Conservation (phyloP, 2,113 vertebrate genomes). For the Psilopogon haemacephalus region DNA sequence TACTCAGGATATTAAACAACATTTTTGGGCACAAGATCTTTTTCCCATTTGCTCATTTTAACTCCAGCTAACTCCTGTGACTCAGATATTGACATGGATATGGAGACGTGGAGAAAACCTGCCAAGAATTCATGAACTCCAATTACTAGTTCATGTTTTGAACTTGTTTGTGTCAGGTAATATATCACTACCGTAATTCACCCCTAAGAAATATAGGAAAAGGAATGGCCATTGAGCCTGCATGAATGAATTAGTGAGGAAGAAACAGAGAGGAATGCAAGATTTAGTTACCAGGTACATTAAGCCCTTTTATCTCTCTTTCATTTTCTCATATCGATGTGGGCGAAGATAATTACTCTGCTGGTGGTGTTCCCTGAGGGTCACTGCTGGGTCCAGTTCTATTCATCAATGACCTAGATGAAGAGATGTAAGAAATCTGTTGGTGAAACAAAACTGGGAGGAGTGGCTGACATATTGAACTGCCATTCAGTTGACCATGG, state of each 20-base stretch:
- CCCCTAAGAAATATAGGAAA: background rate
- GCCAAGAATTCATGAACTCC: background rate
- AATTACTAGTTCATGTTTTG: background rate
- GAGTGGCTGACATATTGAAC: too few relatives aligned
- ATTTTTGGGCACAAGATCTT: background rate
- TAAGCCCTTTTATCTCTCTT: background rate
- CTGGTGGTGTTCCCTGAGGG: too few relatives aligned
- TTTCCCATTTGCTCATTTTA: background rate
- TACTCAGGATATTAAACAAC: background rate
- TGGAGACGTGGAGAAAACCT: background rate
- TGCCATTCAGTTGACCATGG: too few relatives aligned
- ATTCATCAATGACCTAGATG: too few relatives aligned
- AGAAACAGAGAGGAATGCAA: background rate
- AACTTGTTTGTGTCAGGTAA: background rate
- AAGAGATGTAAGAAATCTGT: too few relatives aligned
- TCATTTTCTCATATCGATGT: background rate
- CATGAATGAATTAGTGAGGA: background rate
- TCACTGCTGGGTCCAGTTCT: too few relatives aligned
- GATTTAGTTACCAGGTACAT: background rate
- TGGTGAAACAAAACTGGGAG: too few relatives aligned
- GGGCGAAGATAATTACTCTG: background rate
- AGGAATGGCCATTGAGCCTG: background rate
- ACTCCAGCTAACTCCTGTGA: background rate
- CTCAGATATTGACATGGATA: background rate
- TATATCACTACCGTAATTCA: background rate